These are phyloP conservation scores for Lottia gigantea DNA, from an alignment of 2,888 invertebrate species.

Conservation along the genomic window DNA sequence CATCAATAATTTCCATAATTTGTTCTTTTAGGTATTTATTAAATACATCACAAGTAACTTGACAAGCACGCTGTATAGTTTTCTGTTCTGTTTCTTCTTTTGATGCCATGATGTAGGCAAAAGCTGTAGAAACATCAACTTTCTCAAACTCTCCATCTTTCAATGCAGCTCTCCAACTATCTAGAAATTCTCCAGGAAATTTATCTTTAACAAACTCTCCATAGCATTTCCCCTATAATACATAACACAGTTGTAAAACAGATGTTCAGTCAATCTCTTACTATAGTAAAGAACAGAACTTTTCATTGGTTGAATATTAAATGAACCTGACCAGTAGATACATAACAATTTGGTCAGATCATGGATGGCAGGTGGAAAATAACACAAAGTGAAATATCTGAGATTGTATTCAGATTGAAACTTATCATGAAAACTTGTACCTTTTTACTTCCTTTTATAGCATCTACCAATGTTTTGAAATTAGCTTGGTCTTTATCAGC, in stretches of 20 bases:
- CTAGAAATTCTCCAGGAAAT: constrained; percentile 92
- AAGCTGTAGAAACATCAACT: constrained; percentile 83
- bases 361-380: too few species aligned
- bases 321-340: too few species aligned
- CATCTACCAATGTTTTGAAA: constrained; percentile 78
- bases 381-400: too few species aligned
- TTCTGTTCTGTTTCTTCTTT: constrained; percentile 94
- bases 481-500: constrained; percentile 84
- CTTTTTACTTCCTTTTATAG: constrained; percentile 87
- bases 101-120: constrained; percentile 89
- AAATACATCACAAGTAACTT: constrained; percentile 94
- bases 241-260: not conserved
- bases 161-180: constrained; percentile 85
- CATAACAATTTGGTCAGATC: too few species aligned
- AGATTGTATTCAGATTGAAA: too few species aligned
- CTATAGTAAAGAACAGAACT: too few species aligned
- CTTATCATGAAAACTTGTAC: constrained; percentile 41
- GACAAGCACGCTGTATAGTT: constrained; percentile 90
- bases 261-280: too few species aligned
- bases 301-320: too few species aligned
- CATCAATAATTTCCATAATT: constrained; percentile 98
- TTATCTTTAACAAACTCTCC: constrained; percentile 95
- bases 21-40: constrained; percentile 96
- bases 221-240: constrained; percentile 78
- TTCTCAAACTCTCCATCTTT: constrained; percentile 84